Evolutionary conservation across 2,113 vertebrate genomes (phyloP), one percentile per base, ranked within the genome.

Genomic region (Setophaga kirtlandii): DNA sequence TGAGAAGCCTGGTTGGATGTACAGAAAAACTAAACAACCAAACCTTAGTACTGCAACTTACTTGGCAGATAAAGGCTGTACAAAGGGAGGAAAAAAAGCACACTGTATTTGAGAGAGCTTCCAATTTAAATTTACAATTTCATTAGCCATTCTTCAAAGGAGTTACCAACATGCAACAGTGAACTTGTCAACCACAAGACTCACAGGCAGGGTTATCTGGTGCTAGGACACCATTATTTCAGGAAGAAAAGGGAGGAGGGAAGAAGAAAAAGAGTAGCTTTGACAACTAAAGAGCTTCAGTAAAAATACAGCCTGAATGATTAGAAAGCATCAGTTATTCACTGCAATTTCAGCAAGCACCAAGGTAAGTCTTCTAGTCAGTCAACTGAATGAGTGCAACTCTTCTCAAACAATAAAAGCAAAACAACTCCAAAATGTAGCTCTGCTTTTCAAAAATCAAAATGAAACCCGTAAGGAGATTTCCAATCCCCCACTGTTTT

Each of bases 51-150:
- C 25, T 90, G 83, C 93, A 94, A 74, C 59, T 64, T 35, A 80
- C 42, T 92, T 81, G 83, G 89, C 80, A 95, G 90, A 79, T 90
- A 93, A 88, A 88, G 55, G 71, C 55, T 74, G 39, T 30, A 70
- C 24, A 81, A 64, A 55, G 41, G 14, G 8, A 4, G 2, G 3
- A 16, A 20, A 70, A 74, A 64, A 13, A 27, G 10, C 9, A 5
- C 75, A 74, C 42, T 77, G 59, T 85, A 87, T 77, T 91, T 88
- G 64, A 86, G 63, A 85, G 64, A 77, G 59, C 52, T 90, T 93
- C 91, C 76, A 63, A 88, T 83, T 77, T 55, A 80, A 94, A 96
- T 94, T 80, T 92, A 92, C 93, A 93, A 95, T 96, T 95, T 88
- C 88, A 95, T 95, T 83, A 96, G 65, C 47, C 58, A 41, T 64